Evolutionary conservation across 2,888 invertebrate genomes (phyloP), one percentile per base, ranked within the genome.

Genomic region (Toxonevra muliebris): DNA sequence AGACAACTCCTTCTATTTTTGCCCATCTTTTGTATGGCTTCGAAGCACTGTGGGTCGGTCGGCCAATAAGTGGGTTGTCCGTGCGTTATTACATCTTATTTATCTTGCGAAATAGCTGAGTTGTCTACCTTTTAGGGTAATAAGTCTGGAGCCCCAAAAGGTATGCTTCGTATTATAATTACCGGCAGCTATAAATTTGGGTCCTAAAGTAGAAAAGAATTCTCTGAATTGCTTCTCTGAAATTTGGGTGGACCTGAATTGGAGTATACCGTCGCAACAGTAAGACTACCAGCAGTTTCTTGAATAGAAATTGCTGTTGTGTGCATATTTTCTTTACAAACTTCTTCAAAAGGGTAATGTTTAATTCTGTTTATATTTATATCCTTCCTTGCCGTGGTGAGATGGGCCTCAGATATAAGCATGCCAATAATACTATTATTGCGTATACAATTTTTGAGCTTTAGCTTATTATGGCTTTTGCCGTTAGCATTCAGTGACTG

Each of bases 341-440:
- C 20, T 30, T 61, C 7, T 17, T 61, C 53, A 15, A 52, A 20
- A 20, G n/a, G 40, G 41, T 48, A 40, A 15, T 61, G 61, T 5
- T 8, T n/a, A 15, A 61, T 11, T n/a, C 20, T 15, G n/a, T 52
- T 61, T 53, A 52, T 61, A 2, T 41, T 53, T 7, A 53, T 1
- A 10, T 52, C 50, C 10, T 30, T 40, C 8, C 8, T 62, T 62
- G 52, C 40, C 9, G 41, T 13, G 10, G 52, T 54, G 42, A 48
- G 40, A 20, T 64, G 57, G 12, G 64, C 57, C 19, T 64, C 64
- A 9, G 64, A 64, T 5, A 64, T 45, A 8, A 55, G 45, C 64
- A 64, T 64, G 13, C 43, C 42, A 30, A 57, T 57, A 10, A 64
- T 57, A 30, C 45, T 40, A 13, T 57, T 55, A 7, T 11, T 43